A percentile compares a stretch with the other conserved stretches of the same genome.
phyloP scores from a whole-genome alignment of 2,888 invertebrate genomes.

The Megastigmus dorsalis region DNA sequence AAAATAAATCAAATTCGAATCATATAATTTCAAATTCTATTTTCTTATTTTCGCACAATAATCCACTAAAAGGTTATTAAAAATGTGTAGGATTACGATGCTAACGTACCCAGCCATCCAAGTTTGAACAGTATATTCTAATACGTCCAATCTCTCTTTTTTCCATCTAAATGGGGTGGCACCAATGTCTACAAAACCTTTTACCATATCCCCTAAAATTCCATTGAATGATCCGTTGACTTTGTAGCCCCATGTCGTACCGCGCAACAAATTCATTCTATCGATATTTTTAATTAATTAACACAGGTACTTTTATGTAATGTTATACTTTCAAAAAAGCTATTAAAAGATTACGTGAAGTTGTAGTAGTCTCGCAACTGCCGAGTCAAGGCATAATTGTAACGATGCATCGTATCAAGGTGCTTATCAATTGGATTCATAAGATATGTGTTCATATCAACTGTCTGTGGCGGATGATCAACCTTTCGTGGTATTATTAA shows the following conservation, averaged over 20 bases:
- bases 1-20: not conserved
- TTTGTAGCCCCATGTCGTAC: conserved; percentile 64
- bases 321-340: no score
- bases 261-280: conserved; percentile 62
- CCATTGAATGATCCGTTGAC: conserved; percentile 65
- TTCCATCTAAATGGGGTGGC: conserved; percentile 81
- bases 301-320: not conserved
- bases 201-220: conserved; percentile 64
- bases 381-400: conserved; percentile 78
- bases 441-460: conserved; percentile 73
- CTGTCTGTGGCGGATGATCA: conserved; percentile 57
- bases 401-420: conserved; percentile 80
- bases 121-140: conserved; percentile 79
- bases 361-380: conserved; percentile 81
- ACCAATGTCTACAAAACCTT: conserved; percentile 78
- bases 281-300: not conserved
- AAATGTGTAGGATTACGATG: no score
- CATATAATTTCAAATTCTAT: not conserved
- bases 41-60: no score
- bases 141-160: conserved; percentile 77
- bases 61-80: no score
- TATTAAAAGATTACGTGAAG: conserved; percentile 76
- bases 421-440: conserved; percentile 75
- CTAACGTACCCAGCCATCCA: conserved; percentile 81
- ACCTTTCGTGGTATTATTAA: no score